Conservation (phyloP, 2,888 invertebrate species). For the Tupiocoris notatus region DNA sequence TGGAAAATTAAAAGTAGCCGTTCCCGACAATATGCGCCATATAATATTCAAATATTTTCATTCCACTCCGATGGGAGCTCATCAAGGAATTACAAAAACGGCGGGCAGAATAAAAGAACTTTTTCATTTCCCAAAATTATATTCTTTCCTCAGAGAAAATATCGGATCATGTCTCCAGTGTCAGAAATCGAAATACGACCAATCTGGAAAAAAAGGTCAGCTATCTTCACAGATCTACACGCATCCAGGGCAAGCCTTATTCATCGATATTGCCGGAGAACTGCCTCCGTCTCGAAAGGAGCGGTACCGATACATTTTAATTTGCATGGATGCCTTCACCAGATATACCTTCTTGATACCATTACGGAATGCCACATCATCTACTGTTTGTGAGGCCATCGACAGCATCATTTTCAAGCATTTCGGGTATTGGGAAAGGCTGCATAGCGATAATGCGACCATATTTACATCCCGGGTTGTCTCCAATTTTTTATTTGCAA, state of each 20-base stretch:
- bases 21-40: background rate
- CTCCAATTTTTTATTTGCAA: background rate
- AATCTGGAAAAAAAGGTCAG: conserved; percentile 3
- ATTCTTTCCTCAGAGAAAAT: background rate
- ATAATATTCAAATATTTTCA: conserved; percentile 23
- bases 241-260: conserved; percentile 3
- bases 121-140: conserved; percentile 4
- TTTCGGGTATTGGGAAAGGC: background rate
- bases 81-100: conserved; percentile 3
- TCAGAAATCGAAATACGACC: conserved; percentile 10
- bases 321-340: conserved; percentile 4
- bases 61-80: background rate
- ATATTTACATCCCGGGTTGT: background rate
- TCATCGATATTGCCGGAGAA: conserved; percentile 9
- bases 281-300: background rate
- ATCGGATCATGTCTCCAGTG: background rate
- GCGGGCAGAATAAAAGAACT: background rate
- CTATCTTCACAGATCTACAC: background rate
- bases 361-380: background rate
- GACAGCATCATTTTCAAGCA: background rate
- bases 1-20: background rate
- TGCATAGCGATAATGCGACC: background rate
- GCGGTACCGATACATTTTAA: conserved; percentile 1
- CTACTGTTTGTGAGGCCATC: background rate
- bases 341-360: conserved; percentile 6